Conservation (phyloP, 35 echinoderm and acorn worm genomes). For the Diadema setosum region DNA sequence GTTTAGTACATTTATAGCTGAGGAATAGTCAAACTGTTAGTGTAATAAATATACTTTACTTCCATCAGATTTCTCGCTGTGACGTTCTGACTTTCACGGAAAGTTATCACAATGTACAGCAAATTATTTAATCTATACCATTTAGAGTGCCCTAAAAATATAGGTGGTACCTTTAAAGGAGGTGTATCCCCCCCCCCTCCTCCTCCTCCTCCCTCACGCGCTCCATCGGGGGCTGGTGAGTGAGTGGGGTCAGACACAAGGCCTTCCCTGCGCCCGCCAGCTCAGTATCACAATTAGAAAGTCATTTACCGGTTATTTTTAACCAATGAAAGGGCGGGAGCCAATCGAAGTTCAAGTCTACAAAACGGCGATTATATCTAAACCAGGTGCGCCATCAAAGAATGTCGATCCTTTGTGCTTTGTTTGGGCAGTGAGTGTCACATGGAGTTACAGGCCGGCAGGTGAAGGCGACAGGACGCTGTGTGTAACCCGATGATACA, state of each 20-base stretch:
- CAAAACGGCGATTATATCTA: neutral
- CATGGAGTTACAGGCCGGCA: too few species aligned
- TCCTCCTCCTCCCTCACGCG: neutral
- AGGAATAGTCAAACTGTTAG: too few species aligned
- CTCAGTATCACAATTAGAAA: neutral
- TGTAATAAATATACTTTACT: too few species aligned
- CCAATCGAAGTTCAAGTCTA: neutral
- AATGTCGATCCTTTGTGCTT: slow-evolving; percentile 2
- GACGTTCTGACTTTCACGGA: too few species aligned
- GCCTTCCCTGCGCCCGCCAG: neutral
- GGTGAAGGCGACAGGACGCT: too few species aligned
- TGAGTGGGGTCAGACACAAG: neutral
- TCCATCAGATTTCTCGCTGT: too few species aligned
- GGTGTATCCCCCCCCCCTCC: neutral
- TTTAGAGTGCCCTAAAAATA: too few species aligned
- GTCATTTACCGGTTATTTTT: neutral
- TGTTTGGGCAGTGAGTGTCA: neutral
- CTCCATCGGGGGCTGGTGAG: neutral
- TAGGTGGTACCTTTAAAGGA: neutral
- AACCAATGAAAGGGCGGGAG: neutral
- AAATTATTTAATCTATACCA: too few species aligned
- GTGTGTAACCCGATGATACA: too few species aligned
- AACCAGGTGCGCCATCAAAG: neutral
- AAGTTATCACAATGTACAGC: too few species aligned
- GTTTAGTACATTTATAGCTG: too few species aligned